Conservation (phyloP, 1,140 invertebrate species). For the Nautilus pompilius region DNA sequence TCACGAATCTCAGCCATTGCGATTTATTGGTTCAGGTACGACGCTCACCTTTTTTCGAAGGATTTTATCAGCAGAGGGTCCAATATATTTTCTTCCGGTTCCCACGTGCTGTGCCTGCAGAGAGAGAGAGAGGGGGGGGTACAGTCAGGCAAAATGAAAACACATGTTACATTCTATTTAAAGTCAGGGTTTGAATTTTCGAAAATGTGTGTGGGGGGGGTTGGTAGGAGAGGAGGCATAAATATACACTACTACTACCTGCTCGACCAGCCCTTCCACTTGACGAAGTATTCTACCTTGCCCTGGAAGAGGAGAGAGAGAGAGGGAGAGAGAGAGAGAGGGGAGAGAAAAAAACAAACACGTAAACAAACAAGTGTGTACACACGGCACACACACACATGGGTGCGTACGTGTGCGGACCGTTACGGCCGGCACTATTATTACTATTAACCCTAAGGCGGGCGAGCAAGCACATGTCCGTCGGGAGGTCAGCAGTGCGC, state of each 20-base stretch:
- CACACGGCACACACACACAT: too few relatives aligned
- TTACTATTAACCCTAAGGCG: not conserved
- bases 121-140: constrained; percentile 10
- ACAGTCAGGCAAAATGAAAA: too few relatives aligned
- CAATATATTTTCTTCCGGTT: constrained; percentile 94
- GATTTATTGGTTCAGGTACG: too few relatives aligned
- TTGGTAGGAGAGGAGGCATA: too few relatives aligned
- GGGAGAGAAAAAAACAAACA: too few relatives aligned
- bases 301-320: constrained; percentile 23
- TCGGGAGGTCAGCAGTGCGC: not conserved
- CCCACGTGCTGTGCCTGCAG: constrained; percentile 87
- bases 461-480: not conserved
- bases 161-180: too few relatives aligned
- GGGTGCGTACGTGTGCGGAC: constrained; percentile 12
- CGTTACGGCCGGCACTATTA: constrained; percentile 2
- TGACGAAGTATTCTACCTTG: constrained; percentile 33
- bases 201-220: too few relatives aligned
- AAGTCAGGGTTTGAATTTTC: too few relatives aligned
- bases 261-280: constrained; percentile 37
- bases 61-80: constrained; percentile 84
- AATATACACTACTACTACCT: constrained; percentile 24
- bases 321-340: too few relatives aligned
- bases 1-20: too few relatives aligned
- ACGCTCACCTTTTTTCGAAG: constrained; percentile 61
- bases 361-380: too few relatives aligned